Conservation (phyloP, 1,140 invertebrate genomes). For the Aculops lycopersici region DNA sequence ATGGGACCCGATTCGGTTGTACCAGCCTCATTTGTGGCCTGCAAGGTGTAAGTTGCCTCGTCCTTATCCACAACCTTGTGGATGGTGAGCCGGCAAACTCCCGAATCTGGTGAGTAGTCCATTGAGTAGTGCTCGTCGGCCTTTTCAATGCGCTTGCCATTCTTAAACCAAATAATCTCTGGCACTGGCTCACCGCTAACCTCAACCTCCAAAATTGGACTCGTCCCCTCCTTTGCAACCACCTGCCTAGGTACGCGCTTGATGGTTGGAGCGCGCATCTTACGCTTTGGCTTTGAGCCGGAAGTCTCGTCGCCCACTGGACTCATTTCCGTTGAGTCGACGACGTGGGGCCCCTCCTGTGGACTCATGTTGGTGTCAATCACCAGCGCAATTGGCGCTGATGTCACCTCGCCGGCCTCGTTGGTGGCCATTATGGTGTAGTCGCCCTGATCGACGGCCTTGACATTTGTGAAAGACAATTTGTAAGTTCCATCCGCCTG, state of each 20-base stretch:
- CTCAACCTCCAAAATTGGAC: conserved; percentile 14
- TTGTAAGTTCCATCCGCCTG: conserved; percentile 2
- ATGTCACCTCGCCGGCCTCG: conserved; percentile 25
- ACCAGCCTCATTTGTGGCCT: conserved; percentile 44
- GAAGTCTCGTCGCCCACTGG: too few relatives aligned
- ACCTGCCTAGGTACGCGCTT: conserved; percentile 6
- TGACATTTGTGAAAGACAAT: conserved; percentile 42
- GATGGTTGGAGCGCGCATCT: neutral
- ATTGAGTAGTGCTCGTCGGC: conserved; percentile 11
- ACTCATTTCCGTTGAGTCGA: too few relatives aligned
- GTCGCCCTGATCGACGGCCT: conserved; percentile 48
- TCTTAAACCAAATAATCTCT: conserved; percentile 17
- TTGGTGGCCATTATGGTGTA: conserved; percentile 71
- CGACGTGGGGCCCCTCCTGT: too few relatives aligned
- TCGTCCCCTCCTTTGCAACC: conserved; percentile 14
- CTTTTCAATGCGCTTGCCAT: conserved; percentile 14
- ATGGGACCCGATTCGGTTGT: conserved; percentile 22
- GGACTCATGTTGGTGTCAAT: too few relatives aligned
- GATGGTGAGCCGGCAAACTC: conserved; percentile 25
- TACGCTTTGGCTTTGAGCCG: too few relatives aligned
- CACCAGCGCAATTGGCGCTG: too few relatives aligned
- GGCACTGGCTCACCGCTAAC: conserved; percentile 13
- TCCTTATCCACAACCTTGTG: conserved; percentile 45
- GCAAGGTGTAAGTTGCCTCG: conserved; percentile 57
- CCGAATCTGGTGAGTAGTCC: neutral